These are phyloP conservation scores for Athripsodes cinereus DNA, from an alignment of 2,888 invertebrate genomes.

Conservation along the genomic window DNA sequence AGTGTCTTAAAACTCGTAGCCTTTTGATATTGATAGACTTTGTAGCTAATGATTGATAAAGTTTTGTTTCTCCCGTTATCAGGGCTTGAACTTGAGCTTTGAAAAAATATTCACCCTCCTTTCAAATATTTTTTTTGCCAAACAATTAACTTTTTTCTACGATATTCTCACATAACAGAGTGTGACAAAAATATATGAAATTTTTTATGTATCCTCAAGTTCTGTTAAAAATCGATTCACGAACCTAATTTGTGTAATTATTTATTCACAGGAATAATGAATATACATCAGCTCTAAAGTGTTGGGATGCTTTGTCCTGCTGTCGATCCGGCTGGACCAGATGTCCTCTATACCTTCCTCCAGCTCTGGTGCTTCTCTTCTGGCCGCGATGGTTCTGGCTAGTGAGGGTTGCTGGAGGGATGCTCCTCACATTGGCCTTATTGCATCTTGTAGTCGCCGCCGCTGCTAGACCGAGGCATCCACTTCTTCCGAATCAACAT, in stretches of 20 bases:
- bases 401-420: slow-evolving; percentile 20
- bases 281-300: slow-evolving; percentile 17
- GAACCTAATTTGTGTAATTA: no score
- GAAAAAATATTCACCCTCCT: not conserved
- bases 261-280: slow-evolving; percentile 22
- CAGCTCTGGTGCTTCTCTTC: slow-evolving; percentile 16
- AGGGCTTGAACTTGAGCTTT: no score
- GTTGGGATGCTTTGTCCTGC: slow-evolving; percentile 22
- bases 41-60: no score
- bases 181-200: no score
- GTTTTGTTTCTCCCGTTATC: no score
- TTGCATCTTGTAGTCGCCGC: slow-evolving; percentile 13
- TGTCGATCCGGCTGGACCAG: slow-evolving; percentile 17
- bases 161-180: no score
- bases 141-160: not conserved
- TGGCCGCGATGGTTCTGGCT: slow-evolving; percentile 26
- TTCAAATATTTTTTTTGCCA: not conserved
- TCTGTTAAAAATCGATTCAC: no score
- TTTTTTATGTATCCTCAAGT: no score
- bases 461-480: slow-evolving; percentile 12
- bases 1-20: no score
- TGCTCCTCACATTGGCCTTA: slow-evolving; percentile 16
- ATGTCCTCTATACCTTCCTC: slow-evolving; percentile 14
- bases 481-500: slow-evolving; percentile 22
- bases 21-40: no score